Evolutionary conservation across 2,113 vertebrate species (phyloP), one percentile per base, ranked within the genome.

Genomic region (Illadopsis cleaveri): DNA sequence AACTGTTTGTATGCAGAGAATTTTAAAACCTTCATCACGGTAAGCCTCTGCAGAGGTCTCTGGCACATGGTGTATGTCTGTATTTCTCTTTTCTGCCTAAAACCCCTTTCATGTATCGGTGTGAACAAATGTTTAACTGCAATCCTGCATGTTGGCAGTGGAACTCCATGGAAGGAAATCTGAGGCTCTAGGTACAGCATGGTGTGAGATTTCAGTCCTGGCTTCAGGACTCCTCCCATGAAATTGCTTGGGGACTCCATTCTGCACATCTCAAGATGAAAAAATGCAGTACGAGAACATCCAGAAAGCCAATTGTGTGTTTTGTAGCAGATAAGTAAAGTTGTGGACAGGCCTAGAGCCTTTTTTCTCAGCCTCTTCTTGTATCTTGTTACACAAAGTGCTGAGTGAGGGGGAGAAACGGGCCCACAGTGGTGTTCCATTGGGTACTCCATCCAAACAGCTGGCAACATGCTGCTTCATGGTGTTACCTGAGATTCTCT

Each of bases 1-100:
- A 98, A 98, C 97, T 97, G 93, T 95, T 97, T 95, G 90, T 97
- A 97, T 93, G 96, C 95, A 98, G 97, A 97, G 93, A 94, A 91
- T 97, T 97, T 97, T 88, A 97, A 97, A 96, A 91, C 82, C 94
- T 97, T 73, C 88, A 85, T 89, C 91, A 86, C 25, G 23, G 92
- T 75, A 81, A 66, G 76, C 65, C 54, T 57, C 79, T 96, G 61
- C 91, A 84, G 64, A 97, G 94, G 96, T 82, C 81, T 22, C 69
- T 93, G 85, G 91, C 81, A 94, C 94, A 85, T 14, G 70, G 54
- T 85, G 56, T 73, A 15, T 6, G 31, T 54, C 79, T 66, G 13
- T 95, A 95, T 95, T 92, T 96, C 73, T 96, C 54, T 88, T 97
- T 96, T 89, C 66, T 97, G 83, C 80, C 85, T 51, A 37, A 95